Evolutionary conservation across 2,113 vertebrate genomes (phyloP).

Genomic region (human (Homo sapiens)): GRCh38 chr4:143250001-143250500

Average conservation of each 20-base stretch:
- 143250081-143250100: neutral
- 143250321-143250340: neutral
- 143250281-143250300: neutral
- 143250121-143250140: neutral
- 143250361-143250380: neutral
- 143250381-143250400: neutral
- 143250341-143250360: neutral
- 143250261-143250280: neutral
- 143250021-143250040: neutral
- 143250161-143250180: neutral
- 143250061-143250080: neutral
- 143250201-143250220: neutral
- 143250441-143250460: neutral
- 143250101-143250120: neutral
- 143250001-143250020: neutral
- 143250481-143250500: neutral
- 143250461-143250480: neutral
- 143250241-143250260: neutral
- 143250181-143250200: neutral
- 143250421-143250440: neutral
- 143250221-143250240: neutral
- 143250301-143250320: neutral
- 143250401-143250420: neutral
- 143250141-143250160: conserved; percentile 21
- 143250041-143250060: neutral